Base-by-base conservation (phyloP, 2,113 vertebrate genomes). In the Pterophyllum scalare region DNA sequence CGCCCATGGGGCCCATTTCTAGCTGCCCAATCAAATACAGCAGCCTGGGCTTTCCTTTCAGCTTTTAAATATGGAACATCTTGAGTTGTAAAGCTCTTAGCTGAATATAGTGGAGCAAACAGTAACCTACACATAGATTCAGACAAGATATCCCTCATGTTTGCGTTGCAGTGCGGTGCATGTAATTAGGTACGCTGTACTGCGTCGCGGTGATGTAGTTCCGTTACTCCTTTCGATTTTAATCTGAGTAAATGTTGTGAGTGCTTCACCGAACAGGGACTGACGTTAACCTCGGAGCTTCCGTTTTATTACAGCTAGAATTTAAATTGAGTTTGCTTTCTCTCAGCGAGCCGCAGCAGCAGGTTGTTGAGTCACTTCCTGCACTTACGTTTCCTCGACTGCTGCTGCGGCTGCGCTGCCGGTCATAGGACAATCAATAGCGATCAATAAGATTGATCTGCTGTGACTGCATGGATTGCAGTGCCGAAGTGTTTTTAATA, bases 351-450 rank as follows among this genome's bases (percentile, higher is more conserved):
- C 64, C 9, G 56, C 64, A 60, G 74, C 35, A 81, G 79, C 86
- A 85, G 85, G 79, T 86, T 67, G 83, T 5, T 61, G 60, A 33
- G 57, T 74, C 84, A 90, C 86, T 90, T 90, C 89, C 89, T 88
- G 89, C 49, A 0, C 6, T 59, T 17, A 6, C 4, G 9, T 64
- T 88, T 88, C 87, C 87, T 86, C 31, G 56, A 22, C 57, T 3
- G 64, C 43, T 57, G 35, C 28, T 6, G 40, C 74, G 2, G 14
- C 67, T 15, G 54, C 57, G 9, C 24, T 7, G 58, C 31, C 26
- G 28, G 15, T 17, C 20, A n/a, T 4, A 8, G 12, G 65, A 7
- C 79, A 3, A 77, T 77, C 77, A n/a, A 5, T 19, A 6, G 20
- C 3, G 1, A 72, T 81, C 58, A 8, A 54, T 19, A 2, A 1